Conservation (phyloP, 1,140 invertebrate genomes). For the Halictus rubicundus region DNA sequence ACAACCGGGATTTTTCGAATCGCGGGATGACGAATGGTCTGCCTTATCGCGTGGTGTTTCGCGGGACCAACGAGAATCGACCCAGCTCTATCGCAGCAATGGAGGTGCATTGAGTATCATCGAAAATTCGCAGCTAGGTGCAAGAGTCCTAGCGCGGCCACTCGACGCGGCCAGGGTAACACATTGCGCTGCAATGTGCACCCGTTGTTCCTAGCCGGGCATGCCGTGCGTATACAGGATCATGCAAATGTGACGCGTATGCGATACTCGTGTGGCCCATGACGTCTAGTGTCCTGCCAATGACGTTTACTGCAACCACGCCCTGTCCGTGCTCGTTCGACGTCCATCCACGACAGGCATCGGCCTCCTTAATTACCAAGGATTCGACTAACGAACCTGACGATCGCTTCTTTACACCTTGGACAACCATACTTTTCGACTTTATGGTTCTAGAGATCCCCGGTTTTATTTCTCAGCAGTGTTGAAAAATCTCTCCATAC, state of each 20-base stretch:
- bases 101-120: slow-evolving; percentile 48
- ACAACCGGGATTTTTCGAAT: not conserved
- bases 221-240: slow-evolving; percentile 54
- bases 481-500: no score
- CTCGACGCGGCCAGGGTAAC: slow-evolving; percentile 63
- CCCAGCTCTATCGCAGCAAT: slow-evolving; percentile 31
- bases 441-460: no score
- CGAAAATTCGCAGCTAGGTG: slow-evolving; percentile 50
- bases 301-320: slow-evolving; percentile 76
- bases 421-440: not conserved
- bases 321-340: slow-evolving; percentile 69
- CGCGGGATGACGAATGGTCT: slow-evolving; percentile 28
- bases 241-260: slow-evolving; percentile 74
- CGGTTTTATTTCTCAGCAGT: no score
- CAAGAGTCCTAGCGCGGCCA: slow-evolving; percentile 55
- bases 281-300: slow-evolving; percentile 75
- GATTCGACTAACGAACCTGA: slow-evolving; percentile 59
- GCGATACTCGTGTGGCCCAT: slow-evolving; percentile 70
- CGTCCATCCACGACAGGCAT: slow-evolving; percentile 69
- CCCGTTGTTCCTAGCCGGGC: slow-evolving; percentile 55
- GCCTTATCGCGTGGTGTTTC: slow-evolving; percentile 47
- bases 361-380: slow-evolving; percentile 74
- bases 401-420: slow-evolving; percentile 48
- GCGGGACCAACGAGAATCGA: slow-evolving; percentile 25
- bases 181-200: slow-evolving; percentile 66